Evolutionary conservation across 2,888 invertebrate species (phyloP).

Genomic region (Cylindroiulus punctatus): DNA sequence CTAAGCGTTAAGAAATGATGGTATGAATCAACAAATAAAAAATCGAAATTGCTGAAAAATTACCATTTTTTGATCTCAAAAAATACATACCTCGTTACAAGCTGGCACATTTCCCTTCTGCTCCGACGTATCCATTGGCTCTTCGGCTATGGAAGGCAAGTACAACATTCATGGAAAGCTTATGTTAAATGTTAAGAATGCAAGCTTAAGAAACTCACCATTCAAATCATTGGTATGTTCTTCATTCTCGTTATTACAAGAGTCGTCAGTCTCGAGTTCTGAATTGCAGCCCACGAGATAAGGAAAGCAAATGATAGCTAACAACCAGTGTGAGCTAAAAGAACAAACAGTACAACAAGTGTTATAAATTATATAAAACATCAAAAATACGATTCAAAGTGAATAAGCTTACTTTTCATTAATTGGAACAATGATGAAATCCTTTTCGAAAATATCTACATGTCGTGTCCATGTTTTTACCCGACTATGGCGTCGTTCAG

Average conservation of each 20-base stretch:
- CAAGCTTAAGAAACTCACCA: not conserved
- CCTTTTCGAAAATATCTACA: conserved; percentile 86
- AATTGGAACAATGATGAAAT: conserved; percentile 89
- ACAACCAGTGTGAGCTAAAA: conserved; percentile 88
- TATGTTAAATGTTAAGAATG: not conserved
- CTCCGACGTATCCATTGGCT: not conserved
- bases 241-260: conserved; percentile 28
- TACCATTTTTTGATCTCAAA: not conserved
- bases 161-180: not conserved
- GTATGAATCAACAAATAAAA: not conserved
- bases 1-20: not conserved
- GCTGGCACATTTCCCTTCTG: not conserved
- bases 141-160: not conserved
- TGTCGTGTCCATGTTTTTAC: conserved; percentile 97
- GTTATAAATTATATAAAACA: no score
- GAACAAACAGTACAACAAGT: not conserved
- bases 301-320: conserved; percentile 96
- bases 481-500: conserved; percentile 81
- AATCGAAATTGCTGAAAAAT: not conserved
- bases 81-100: not conserved
- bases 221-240: not conserved
- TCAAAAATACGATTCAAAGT: not conserved
- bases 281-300: conserved; percentile 73
- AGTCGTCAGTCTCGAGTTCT: not conserved
- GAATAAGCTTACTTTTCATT: conserved; percentile 83